Base-by-base conservation (phyloP, 2,888 invertebrate genomes). In the Caenorhabditis parvicauda region DNA sequence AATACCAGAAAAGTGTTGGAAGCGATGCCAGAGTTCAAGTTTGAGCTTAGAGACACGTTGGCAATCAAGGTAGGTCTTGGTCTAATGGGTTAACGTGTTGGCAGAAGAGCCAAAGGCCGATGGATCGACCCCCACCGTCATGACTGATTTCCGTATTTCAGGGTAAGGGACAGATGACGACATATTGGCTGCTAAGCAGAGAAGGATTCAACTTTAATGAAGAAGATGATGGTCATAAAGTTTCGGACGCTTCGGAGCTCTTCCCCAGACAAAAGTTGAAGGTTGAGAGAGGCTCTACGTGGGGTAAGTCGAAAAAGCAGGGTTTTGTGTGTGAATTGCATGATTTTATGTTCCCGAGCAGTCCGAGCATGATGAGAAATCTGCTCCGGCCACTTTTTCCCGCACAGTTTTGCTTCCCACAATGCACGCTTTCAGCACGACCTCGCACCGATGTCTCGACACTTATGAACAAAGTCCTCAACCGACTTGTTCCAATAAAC, bases 161-260 rank as follows among this genome's bases (percentile, higher is more conserved):
- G 72, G 80, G 80, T 19, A 80, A 80, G 49, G 81, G 81, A 29
- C 64, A 65, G 38, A 80, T 81, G 81, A 70, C 62, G n/a, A 81
- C 81, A 3, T 81, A 68, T 62, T 81, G 78, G 78, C 58, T 81
- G 60, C 53, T 67, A 22, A 69, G 67, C 2, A 62, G 79, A 24
- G 41, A 55, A 9, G 77, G 72, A 3, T 65, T 65, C 62, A 66
- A 67, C 9, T 77, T 78, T 59, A 45, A 53, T 9, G 68, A 66
- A 9, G 46, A 53, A 7, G 46, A 29, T 14, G 60, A 64, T 14
- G 43, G 59, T 4, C 54, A 55, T 19, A 67, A 66, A 12, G 58
- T 50, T 19, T 49, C 53, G 53, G 53, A 64, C 9, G 63, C 64
- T 6, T 63, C 64, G 0, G 77, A 71, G 28, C 70, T 78, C 42